Evolutionary conservation across 2,888 invertebrate genomes (phyloP).

Genomic region (Sialis lutaria): DNA sequence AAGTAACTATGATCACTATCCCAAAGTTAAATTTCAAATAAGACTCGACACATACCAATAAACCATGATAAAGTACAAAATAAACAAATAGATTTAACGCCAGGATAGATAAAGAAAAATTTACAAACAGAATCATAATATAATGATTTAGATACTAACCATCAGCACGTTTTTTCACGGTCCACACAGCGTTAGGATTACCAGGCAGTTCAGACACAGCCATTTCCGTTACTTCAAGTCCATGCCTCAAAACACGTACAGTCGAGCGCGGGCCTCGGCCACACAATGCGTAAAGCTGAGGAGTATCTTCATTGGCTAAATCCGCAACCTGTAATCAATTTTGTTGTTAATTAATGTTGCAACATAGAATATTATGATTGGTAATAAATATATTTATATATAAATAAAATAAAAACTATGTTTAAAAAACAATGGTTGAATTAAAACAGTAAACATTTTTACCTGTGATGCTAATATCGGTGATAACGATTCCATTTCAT

Average conservation of each 20-base stretch:
- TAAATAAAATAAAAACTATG: background rate
- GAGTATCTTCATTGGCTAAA: constrained; percentile 95
- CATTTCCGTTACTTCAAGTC: constrained; percentile 98
- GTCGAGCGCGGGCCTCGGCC: constrained; percentile 92
- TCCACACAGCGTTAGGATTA: constrained; percentile 99
- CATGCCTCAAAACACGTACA: constrained; percentile 83
- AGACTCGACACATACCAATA: too few relatives aligned
- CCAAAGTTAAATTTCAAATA: background rate
- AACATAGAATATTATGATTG: background rate
- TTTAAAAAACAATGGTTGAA: background rate
- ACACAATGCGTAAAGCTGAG: constrained; percentile 91
- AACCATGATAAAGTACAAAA: constrained; percentile 11
- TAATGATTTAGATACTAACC: constrained; percentile 44
- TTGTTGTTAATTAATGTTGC: constrained; percentile 2
- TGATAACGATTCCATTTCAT: constrained; percentile 90
- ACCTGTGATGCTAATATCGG: constrained; percentile 71
- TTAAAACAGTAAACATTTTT: constrained; percentile 7
- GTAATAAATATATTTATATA: background rate
- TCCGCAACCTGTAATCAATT: constrained; percentile 51
- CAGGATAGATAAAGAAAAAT: too few relatives aligned
- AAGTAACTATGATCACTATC: background rate
- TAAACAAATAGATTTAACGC: background rate
- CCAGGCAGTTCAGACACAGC: constrained; percentile 99
- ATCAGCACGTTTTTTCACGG: constrained; percentile 88
- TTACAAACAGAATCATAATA: too few relatives aligned